These are phyloP conservation scores for Marasmarcha lunaedactyla DNA, from an alignment of 2,888 invertebrate species.

Conservation along the genomic window DNA sequence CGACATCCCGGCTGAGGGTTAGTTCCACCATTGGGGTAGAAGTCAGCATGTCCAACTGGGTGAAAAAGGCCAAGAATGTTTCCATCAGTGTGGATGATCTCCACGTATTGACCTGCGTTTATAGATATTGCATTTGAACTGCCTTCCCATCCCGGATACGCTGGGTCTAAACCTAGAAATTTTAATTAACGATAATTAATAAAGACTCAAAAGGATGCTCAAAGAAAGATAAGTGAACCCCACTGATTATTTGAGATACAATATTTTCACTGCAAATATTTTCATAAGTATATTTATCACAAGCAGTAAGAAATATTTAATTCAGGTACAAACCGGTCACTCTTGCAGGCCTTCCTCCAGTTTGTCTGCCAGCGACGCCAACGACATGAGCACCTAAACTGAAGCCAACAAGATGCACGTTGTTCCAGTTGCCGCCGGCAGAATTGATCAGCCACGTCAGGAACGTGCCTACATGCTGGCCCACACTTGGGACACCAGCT, in stretches of 20 bases:
- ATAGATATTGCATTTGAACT: conserved; percentile 30
- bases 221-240: too few relatives aligned
- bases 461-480: conserved; percentile 18
- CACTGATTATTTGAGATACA: too few relatives aligned
- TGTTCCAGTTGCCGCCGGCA: conserved; percentile 28
- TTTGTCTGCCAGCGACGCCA: conserved; percentile 29
- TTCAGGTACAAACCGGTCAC: conserved; percentile 21
- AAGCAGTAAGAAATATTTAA: neutral
- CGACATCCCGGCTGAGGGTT: conserved; percentile 45
- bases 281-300: neutral
- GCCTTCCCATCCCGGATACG: conserved; percentile 39
- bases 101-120: conserved; percentile 36
- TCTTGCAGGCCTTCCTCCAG: conserved; percentile 20
- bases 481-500: conserved; percentile 19
- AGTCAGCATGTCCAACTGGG: conserved; percentile 35
- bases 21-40: conserved; percentile 52
- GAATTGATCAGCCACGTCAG: conserved; percentile 26
- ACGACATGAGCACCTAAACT: conserved; percentile 42
- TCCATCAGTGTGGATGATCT: conserved; percentile 49
- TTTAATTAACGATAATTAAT: too few relatives aligned
- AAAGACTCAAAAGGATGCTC: too few relatives aligned
- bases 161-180: conserved; percentile 41
- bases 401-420: conserved; percentile 35
- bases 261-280: too few relatives aligned
- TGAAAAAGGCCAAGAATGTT: conserved; percentile 38